Percentiles rank a stretch among this genome's conserved stretches.
Conservation (phyloP, 1,140 invertebrate genomes). For the Pinna nobilis region DNA sequence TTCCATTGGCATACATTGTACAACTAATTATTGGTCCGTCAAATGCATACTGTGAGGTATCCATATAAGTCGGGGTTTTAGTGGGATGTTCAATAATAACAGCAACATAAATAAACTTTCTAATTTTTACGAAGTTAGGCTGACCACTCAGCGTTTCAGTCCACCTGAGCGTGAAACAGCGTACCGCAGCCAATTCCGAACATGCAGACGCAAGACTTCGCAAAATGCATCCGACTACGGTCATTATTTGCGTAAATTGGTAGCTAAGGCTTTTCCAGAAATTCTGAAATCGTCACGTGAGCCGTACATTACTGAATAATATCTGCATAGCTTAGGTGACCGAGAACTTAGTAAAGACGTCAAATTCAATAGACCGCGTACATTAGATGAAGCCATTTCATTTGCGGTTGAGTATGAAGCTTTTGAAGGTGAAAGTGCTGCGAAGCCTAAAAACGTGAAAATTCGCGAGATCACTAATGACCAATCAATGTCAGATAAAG, state of each 20-base stretch:
- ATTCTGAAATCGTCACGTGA: not conserved
- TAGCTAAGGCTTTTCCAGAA: not conserved
- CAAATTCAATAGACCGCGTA: constrained; percentile 28
- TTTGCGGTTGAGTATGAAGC: constrained; percentile 34
- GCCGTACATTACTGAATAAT: constrained; percentile 14
- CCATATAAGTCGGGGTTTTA: too few species aligned
- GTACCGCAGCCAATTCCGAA: constrained; percentile 21
- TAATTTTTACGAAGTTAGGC: too few species aligned
- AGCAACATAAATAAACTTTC: too few species aligned
- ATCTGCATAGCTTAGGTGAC: constrained; percentile 12
- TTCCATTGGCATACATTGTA: too few species aligned
- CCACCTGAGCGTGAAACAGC: constrained; percentile 12
- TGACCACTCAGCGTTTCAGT: constrained; percentile 9
- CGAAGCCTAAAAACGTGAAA: too few species aligned
- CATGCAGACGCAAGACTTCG: not conserved
- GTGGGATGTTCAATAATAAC: too few species aligned
- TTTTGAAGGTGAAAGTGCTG: too few species aligned
- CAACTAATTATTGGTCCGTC: too few species aligned
- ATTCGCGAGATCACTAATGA: too few species aligned
- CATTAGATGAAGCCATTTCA: constrained; percentile 33
- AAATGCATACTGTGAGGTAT: too few species aligned
- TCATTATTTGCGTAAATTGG: not conserved
- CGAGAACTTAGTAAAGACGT: constrained; percentile 33
- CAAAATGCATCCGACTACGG: constrained; percentile 14
- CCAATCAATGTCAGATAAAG: too few species aligned